A percentile compares a stretch with the other conserved stretches of the same genome.
Conservation (phyloP, 2,888 invertebrate species). For the Agrochola lychnidis region DNA sequence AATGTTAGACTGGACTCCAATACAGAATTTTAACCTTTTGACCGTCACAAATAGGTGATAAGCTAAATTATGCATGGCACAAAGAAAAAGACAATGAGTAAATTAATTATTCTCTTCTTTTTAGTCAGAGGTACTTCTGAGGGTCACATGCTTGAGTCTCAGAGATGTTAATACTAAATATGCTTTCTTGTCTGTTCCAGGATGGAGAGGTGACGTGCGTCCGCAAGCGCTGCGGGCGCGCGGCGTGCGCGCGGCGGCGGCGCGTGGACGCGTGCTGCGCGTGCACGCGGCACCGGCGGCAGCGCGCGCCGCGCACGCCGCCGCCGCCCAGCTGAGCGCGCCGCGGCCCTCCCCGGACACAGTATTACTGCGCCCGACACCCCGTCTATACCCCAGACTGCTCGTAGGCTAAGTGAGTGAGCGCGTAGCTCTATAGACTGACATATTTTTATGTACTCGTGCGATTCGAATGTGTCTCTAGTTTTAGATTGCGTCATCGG, state of each 20-base stretch:
- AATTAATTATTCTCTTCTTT: neutral
- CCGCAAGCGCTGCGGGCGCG: constrained; percentile 94
- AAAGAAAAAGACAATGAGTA: neutral
- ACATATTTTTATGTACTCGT: constrained; percentile 88
- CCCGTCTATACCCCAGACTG: constrained; percentile 82
- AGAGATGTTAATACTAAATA: neutral
- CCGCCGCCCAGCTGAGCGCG: constrained; percentile 79
- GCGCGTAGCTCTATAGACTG: constrained; percentile 88
- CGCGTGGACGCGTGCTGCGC: constrained; percentile 91
- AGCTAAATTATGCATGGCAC: neutral
- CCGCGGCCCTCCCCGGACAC: constrained; percentile 58
- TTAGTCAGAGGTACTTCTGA: neutral
- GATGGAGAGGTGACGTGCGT: constrained; percentile 95
- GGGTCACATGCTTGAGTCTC: no score
- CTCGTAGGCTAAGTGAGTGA: constrained; percentile 87
- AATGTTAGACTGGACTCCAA: neutral
- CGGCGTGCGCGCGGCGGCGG: constrained; percentile 91
- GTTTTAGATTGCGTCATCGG: constrained; percentile 76
- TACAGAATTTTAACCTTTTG: neutral
- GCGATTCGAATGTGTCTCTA: constrained; percentile 86
- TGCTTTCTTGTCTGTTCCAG: constrained; percentile 82
- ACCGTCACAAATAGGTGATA: no score
- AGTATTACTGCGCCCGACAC: constrained; percentile 72
- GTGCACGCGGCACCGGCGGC: constrained; percentile 90
- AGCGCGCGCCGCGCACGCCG: constrained; percentile 79